A percentile compares a stretch with the other conserved stretches of the same genome.
These are phyloP conservation scores for Alexandromys fortis DNA, from an alignment of 2,113 vertebrate genomes.

Conservation along the genomic window DNA sequence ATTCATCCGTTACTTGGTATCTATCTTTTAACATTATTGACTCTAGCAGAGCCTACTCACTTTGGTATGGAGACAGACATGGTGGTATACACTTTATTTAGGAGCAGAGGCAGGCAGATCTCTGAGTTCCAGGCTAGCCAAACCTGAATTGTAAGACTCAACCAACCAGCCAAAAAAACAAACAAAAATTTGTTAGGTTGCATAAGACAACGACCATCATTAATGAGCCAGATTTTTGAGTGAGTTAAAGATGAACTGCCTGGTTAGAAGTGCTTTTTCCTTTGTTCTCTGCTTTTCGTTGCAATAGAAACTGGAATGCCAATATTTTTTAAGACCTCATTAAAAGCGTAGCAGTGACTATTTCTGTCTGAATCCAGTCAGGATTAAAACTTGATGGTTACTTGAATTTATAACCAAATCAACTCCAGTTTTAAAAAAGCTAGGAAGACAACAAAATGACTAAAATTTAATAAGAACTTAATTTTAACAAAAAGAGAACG, in stretches of 20 bases:
- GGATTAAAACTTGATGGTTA: conserved; percentile 43
- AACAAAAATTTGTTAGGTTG: neutral
- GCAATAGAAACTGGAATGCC: conserved; percentile 60
- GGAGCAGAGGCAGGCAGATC: neutral
- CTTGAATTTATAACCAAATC: conserved; percentile 46
- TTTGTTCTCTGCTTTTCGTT: conserved; percentile 46
- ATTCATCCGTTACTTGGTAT: neutral
- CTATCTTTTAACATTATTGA: conserved; percentile 55
- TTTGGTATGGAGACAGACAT: neutral
- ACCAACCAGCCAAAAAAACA: neutral
- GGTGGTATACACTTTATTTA: neutral
- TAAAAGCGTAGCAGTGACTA: conserved; percentile 38
- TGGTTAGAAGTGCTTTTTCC: conserved; percentile 17
- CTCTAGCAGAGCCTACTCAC: conserved; percentile 54
- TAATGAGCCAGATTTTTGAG: conserved; percentile 57
- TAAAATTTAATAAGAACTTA: conserved; percentile 33
- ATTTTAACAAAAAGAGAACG: neutral
- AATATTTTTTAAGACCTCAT: conserved; percentile 45
- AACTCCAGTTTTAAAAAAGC: conserved; percentile 7
- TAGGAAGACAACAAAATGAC: conserved; percentile 23
- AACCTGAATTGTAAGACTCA: neutral
- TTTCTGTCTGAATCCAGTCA: conserved; percentile 22
- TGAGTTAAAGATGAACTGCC: conserved; percentile 50
- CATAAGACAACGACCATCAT: conserved; percentile 35
- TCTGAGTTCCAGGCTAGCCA: neutral